A percentile compares a stretch with the other conserved stretches of the same genome.
These are phyloP conservation scores for Athetis lepigone DNA, from an alignment of 2,888 invertebrate species.

Conservation along the genomic window DNA sequence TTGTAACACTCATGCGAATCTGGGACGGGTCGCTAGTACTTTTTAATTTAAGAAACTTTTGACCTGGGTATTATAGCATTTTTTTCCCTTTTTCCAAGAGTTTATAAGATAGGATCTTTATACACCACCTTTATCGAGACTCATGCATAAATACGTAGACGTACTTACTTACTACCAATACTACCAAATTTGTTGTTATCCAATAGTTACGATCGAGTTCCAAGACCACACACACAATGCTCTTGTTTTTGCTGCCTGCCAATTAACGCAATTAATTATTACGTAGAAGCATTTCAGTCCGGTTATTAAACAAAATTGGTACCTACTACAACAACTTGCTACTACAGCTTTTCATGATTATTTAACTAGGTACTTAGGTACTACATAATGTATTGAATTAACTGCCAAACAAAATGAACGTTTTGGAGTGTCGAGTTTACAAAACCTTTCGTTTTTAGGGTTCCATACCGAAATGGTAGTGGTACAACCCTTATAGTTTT, in stretches of 20 bases:
- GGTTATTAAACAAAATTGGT: conserved; percentile 16
- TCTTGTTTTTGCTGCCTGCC: conserved; percentile 18
- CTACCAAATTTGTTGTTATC: not conserved
- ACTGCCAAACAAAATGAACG: too few species aligned
- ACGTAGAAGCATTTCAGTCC: conserved; percentile 16
- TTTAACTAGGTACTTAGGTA: not conserved
- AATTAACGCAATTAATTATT: conserved; percentile 46
- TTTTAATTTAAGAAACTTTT: not conserved
- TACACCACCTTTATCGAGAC: not conserved
- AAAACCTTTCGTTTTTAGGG: too few species aligned
- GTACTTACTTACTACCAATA: too few species aligned
- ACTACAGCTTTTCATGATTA: conserved; percentile 25
- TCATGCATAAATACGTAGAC: too few species aligned
- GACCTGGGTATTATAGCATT: not conserved
- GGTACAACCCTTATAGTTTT: too few species aligned
- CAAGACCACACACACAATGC: conserved; percentile 37
- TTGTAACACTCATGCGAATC: too few species aligned
- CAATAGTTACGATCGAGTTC: not conserved
- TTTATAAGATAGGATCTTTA: too few species aligned
- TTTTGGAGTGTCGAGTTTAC: too few species aligned
- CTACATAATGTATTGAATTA: too few species aligned
- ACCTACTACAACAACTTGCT: not conserved
- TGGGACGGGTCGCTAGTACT: too few species aligned
- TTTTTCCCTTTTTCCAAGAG: not conserved
- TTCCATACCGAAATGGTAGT: too few species aligned